These are phyloP conservation scores for Choloepus hoffmanni DNA, from an alignment of 2,113 vertebrate genomes.

Conservation along the genomic window DNA sequence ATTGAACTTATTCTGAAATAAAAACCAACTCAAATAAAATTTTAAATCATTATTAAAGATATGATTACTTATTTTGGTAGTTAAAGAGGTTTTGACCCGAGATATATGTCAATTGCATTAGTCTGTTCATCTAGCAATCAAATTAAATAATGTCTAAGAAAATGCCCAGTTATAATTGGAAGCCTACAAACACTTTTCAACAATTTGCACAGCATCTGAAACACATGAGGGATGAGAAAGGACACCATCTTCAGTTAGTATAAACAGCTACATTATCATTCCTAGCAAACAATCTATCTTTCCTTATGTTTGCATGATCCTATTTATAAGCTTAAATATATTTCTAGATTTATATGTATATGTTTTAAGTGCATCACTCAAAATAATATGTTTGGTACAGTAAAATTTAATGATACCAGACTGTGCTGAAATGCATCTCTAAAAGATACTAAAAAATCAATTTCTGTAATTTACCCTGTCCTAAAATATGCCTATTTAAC, in stretches of 20 bases:
- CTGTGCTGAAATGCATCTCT: slow-evolving; percentile 68
- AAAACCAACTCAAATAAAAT: not conserved
- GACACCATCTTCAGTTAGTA: not conserved
- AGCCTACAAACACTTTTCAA: not conserved
- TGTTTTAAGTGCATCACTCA: not conserved
- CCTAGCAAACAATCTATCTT: slow-evolving; percentile 10
- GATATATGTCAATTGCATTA: not conserved
- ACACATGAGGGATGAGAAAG: not conserved
- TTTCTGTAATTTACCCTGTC: slow-evolving; percentile 48
- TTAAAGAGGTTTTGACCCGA: not conserved
- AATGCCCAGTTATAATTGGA: not conserved
- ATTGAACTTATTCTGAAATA: not conserved
- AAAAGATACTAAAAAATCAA: slow-evolving; percentile 66
- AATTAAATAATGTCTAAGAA: slow-evolving; percentile 28
- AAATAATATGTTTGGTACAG: slow-evolving; percentile 49
- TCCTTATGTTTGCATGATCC: not conserved
- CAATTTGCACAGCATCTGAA: not conserved
- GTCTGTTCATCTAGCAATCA: not conserved
- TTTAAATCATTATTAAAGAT: not conserved
- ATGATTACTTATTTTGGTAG: not conserved
- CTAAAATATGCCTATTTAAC: slow-evolving; percentile 35
- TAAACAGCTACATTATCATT: not conserved
- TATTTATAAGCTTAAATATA: slow-evolving; percentile 9
- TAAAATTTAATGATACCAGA: slow-evolving; percentile 63
- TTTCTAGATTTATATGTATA: slow-evolving; percentile 55